Percentiles rank a stretch among this genome's conserved stretches.
Evolutionary conservation across 2,888 invertebrate genomes (phyloP).

Genomic region (Cheilosia scutellata): DNA sequence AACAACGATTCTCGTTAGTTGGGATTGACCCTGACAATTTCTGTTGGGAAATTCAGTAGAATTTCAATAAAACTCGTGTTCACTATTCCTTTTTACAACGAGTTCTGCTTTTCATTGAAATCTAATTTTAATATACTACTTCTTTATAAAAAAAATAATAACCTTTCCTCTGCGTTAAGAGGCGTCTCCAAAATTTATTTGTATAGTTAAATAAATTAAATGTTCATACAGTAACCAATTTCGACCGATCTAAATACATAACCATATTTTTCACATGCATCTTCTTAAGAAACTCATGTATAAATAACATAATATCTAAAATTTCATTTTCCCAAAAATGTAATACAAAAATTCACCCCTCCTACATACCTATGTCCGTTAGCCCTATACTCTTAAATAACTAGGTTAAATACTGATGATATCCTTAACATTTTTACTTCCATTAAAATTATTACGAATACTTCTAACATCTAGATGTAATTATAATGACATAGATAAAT

Average conservation of each 20-base stretch:
- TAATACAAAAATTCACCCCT: not conserved
- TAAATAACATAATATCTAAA: not conserved
- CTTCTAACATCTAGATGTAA: constrained; percentile 1
- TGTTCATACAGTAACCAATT: not conserved
- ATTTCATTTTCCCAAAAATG: not conserved
- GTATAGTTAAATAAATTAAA: too few species aligned
- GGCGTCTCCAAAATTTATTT: too few species aligned
- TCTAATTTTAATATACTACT: too few species aligned
- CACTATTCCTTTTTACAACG: too few species aligned
- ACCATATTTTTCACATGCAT: not conserved
- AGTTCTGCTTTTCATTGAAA: too few species aligned
- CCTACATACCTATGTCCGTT: not conserved
- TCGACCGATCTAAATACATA: not conserved
- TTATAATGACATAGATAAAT: constrained; percentile 14
- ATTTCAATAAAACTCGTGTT: too few species aligned
- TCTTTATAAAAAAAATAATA: too few species aligned
- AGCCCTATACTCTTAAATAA: not conserved
- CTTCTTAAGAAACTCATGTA: not conserved
- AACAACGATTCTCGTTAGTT: too few species aligned
- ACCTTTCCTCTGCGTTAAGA: too few species aligned
- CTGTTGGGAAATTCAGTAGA: too few species aligned
- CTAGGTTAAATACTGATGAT: not conserved
- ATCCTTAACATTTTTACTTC: not conserved
- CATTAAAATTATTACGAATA: not conserved
- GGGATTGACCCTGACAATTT: too few species aligned